Evolutionary conservation across 2,113 vertebrate genomes (phyloP), one percentile per base, ranked within the genome.

Genomic region (Chunga burmeisteri): DNA sequence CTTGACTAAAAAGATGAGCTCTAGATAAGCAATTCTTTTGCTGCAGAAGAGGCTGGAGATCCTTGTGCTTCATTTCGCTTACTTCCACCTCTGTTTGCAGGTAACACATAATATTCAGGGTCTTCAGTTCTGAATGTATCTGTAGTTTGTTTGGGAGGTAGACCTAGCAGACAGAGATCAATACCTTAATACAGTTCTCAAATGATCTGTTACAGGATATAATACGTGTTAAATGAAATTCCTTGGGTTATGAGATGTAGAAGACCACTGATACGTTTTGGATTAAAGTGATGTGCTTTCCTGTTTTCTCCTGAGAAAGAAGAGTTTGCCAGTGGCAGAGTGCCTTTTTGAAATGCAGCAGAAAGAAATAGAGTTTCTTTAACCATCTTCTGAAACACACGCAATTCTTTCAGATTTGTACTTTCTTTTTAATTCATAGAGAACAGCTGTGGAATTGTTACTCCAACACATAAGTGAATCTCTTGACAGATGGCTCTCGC

Each of bases 381-480:
- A 73, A 79, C 36, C 6, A 7, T 81, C 61, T 87, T 86, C 49
- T n/a, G 81, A 87, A 95, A 77, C 19, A 32, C 22, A 36, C 26
- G 10, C 0, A 18, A 53, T 87, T 95, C 44, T 78, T 92, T 82
- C 47, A 50, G 42, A 67, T 95, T 75, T 86, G 30, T 79, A 19
- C 36, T 61, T 79, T 80, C 62, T 75, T 89, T 81, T 87, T 91
- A 87, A 73, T 87, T 94, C 72, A 27, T 68, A 29, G 70, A 80
- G 80, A 93, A 73, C 89, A 94, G 73, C 94, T 94, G 94, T 89
- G 81, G 53, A 83, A 87, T 94, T 95, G 78, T 93, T 95, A 75
- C 19, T 74, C 27, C 36, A 79, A 10, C 38, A 89, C 3, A 0
- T 32, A 84, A 93, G 61, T 65, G 56, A 72, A 70, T 91, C 13